Evolutionary conservation across 2,113 vertebrate species (phyloP), one percentile per base, ranked within the genome.

Genomic region (Mormyrus lacerda): DNA sequence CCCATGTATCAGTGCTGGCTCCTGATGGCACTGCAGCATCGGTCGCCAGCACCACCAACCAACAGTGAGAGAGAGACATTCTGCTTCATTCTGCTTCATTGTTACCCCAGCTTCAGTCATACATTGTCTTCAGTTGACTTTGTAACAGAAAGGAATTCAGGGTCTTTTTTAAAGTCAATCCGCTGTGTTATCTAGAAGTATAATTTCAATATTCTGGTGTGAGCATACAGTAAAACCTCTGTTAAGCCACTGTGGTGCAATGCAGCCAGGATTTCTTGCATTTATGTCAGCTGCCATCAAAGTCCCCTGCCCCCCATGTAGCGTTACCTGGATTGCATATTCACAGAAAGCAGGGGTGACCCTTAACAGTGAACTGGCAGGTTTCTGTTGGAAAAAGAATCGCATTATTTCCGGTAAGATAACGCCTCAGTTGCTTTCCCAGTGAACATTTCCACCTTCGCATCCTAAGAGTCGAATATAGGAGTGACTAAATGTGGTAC

Each of bases 281-380:
- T 69, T 69, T 69, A 11, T 13, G 24, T 31, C 61, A 69, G 27
- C 61, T 31, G 27, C 24, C 8, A 24, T 44, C 27, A 55, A 21
- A 42, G 5, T 48, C 44, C 9, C 45, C 51, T 15, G 53, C 58
- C 61, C 19, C 76, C 21, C 91, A 5, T 45, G 42, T 90, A 99
- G 98, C 58, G 98, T 99, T 90, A 98, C 98, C 24, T 96, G 97
- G 2, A 89, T 93, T 55, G 86, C 98, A 9, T 98, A 97, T 93
- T 99, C 98, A 0, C 92, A 93, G 0, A 93, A 42, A 51, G 99
- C 98, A 0, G 98, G 98, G 21, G 94, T 99, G 48, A 97, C 99
- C 89, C 96, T 99, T 87, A 99, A 99, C 92, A 99, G 99, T 0
- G 97, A 99, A 85, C 95, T 99, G 0, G 93, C 94, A 1, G 98